A percentile compares a stretch with the other conserved stretches of the same genome.
These are phyloP conservation scores for Cromileptes altivelis DNA, from an alignment of 2,113 vertebrate genomes.

Conservation along the genomic window DNA sequence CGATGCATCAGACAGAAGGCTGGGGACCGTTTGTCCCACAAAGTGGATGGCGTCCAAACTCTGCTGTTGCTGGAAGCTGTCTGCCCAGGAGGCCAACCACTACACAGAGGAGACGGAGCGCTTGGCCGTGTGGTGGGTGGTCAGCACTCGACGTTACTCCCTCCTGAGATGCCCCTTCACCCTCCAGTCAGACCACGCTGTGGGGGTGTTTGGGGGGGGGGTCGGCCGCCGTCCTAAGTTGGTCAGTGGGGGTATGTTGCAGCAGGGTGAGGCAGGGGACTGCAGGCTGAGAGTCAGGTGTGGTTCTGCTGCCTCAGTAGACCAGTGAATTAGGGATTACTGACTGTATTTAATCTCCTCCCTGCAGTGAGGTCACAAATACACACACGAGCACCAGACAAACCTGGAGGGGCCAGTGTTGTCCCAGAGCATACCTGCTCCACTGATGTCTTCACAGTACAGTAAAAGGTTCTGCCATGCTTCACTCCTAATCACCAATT, in stretches of 20 bases:
- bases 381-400: background rate
- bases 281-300: conserved; percentile 1
- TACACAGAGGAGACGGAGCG: background rate
- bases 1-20: background rate
- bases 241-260: background rate
- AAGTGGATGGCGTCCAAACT: background rate
- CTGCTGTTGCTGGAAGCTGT: background rate
- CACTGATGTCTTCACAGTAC: background rate
- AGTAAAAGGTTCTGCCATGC: background rate
- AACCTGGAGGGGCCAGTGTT: background rate
- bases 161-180: background rate
- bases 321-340: background rate
- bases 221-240: background rate
- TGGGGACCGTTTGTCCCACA: background rate
- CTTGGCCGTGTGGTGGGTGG: background rate
- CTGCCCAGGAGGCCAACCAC: no score
- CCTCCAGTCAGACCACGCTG: background rate
- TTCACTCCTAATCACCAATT: conserved; percentile 11
- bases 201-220: background rate
- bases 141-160: background rate
- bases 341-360: conserved; percentile 15
- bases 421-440: background rate
- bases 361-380: background rate
- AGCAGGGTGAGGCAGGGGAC: no score
- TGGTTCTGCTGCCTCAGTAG: background rate